Evolutionary conservation across 2,797 vertebrate genomes (phyloP).

Genomic region (Champsocephalus esox): DNA sequence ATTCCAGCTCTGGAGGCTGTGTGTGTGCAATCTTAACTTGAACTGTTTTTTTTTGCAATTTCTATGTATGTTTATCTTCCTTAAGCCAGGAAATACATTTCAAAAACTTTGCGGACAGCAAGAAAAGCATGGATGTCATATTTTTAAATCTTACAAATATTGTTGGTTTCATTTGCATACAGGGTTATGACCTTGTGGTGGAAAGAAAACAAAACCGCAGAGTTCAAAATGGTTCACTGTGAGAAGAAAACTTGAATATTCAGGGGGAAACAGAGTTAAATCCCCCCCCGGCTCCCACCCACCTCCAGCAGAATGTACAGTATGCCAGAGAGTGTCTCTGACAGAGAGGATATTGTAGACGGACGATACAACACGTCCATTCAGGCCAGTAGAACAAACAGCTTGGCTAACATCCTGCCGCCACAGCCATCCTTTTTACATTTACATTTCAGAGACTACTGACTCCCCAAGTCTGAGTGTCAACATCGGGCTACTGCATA

Average conservation of each 20-base stretch:
- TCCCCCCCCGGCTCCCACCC: conserved; percentile 38
- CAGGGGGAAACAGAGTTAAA: conserved; percentile 20
- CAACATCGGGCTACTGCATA: conserved; percentile 18
- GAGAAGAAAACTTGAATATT: conserved; percentile 9
- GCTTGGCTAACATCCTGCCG: conserved; percentile 59
- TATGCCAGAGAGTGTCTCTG: conserved; percentile 35
- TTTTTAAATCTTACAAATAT: background rate
- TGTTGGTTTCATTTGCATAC: background rate
- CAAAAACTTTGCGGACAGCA: background rate
- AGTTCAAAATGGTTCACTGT: background rate
- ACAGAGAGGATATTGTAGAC: conserved; percentile 65
- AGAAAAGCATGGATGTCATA: background rate
- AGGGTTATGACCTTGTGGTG: background rate
- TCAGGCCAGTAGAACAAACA: conserved; percentile 67
- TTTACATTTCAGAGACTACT: conserved; percentile 54
- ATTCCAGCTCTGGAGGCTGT: background rate
- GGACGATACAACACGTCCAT: conserved; percentile 59
- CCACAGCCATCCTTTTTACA: conserved; percentile 42
- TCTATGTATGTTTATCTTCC: background rate
- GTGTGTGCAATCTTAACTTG: background rate
- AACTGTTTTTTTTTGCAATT: background rate
- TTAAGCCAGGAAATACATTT: background rate
- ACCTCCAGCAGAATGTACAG: conserved; percentile 68
- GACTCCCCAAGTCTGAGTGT: conserved; percentile 45
- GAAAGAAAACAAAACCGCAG: background rate